These are phyloP conservation scores for Spheniscus mendiculus DNA, from an alignment of 2,113 vertebrate species.

Conservation along the genomic window DNA sequence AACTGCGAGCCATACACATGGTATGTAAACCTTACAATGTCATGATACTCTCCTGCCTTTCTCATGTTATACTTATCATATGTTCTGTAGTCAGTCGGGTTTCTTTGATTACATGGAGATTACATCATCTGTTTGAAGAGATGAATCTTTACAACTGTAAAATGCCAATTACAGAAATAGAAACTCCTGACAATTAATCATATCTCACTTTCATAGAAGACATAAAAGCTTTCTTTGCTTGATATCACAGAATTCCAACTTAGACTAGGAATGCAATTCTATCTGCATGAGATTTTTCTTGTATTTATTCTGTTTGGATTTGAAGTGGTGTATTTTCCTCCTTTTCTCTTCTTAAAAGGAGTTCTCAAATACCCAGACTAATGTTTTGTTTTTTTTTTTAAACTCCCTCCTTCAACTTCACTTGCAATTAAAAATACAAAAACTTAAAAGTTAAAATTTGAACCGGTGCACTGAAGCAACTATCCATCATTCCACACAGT, in stretches of 20 bases:
- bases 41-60: neutral
- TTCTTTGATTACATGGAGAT: neutral
- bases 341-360: neutral
- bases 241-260: neutral
- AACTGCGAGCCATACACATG: neutral
- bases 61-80: neutral
- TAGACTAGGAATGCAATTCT: neutral
- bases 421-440: neutral
- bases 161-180: neutral
- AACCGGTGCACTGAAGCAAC: neutral
- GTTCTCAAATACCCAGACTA: neutral
- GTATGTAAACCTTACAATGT: neutral
- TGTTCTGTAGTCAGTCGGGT: neutral
- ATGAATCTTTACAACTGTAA: neutral
- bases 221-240: neutral
- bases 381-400: neutral
- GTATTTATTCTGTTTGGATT: neutral
- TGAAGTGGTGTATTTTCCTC: neutral
- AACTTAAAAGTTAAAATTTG: neutral
- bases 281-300: neutral
- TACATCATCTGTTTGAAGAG: neutral
- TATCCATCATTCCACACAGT: neutral
- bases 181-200: neutral
- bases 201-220: neutral
- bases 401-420: neutral